Base-by-base conservation (phyloP, 2,797 vertebrate species). In the Echiichthys vipera region DNA sequence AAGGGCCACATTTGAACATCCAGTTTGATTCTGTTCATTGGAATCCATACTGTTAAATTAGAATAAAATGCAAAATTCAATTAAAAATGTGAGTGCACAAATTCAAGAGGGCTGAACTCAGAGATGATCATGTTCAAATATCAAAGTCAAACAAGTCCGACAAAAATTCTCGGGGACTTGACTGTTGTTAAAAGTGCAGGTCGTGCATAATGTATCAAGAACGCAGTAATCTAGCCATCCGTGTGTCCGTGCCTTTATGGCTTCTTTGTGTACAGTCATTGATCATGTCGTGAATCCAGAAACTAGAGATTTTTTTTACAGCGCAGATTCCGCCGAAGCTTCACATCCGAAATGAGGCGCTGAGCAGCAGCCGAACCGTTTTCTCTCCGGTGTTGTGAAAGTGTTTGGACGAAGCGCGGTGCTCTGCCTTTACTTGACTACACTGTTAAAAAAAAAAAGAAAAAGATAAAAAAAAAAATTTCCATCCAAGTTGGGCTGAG, bases 121-220 rank as follows among this genome's bases (percentile, higher is more conserved):
- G 22, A 77, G 40, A 65, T 3, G 36, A 72, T 78, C 20, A 25
- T 20, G 70, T 63, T 58, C 24, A 50, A 17, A 83, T 62, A n/a
- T 49, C 20, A 68, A 82, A 84, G 80, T n/a, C n/a, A 65, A 34
- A 78, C 36, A 81, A 72, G 80, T 51, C 46, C 5, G 11, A 43
- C 34, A 34, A 40, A 68, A 71, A 74, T 77, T 77, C 76, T 46
- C 29, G 25, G 74, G 62, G 86, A 83, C 78, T 17, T 75, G 59
- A 65, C 74, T 65, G 71, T n/a, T 66, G 72, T 80, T 72, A 91
- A 91, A 93, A 91, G 85, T 91, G 88, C 71, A 71, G 65, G 47
- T 87, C 73, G 74, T 93, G 81, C 89, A 91, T 93, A 91, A 92
- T 93, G 92, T 62, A 92, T 91, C 10, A 53, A 65, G 49, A 88